Conservation (phyloP, 2,797 vertebrate species). For the Allobates femoralis region DNA sequence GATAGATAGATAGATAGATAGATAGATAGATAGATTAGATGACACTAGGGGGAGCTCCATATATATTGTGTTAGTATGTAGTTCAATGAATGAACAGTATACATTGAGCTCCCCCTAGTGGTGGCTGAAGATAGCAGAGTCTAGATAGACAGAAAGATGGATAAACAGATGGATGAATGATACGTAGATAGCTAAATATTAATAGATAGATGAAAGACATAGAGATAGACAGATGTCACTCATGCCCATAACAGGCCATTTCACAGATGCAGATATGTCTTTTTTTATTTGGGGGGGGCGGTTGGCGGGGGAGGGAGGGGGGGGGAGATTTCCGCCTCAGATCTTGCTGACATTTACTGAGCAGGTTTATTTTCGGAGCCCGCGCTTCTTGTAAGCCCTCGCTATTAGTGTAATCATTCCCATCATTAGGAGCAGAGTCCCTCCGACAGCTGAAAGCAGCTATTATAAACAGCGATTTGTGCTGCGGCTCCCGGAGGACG, state of each 20-base stretch:
- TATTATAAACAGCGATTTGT: constrained; percentile 5
- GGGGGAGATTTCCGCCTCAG: background rate
- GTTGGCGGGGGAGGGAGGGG: background rate
- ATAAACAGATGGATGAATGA: too few species aligned
- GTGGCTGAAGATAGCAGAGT: too few species aligned
- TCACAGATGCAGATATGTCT: background rate
- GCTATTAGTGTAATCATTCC: constrained; percentile 11
- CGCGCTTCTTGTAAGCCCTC: constrained; percentile 11
- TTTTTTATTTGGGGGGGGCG: too few species aligned
- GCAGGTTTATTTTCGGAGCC: constrained; percentile 23
- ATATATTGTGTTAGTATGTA: too few species aligned
- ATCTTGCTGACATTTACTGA: constrained; percentile 29
- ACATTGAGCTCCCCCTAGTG: too few species aligned
- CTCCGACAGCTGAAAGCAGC: constrained; percentile 17
- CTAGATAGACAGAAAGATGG: too few species aligned
- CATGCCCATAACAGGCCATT: background rate
- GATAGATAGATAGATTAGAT: too few species aligned
- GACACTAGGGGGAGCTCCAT: too few species aligned
- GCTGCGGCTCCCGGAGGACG: background rate
- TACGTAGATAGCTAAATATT: too few species aligned
- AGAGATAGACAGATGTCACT: too few species aligned
- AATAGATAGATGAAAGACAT: too few species aligned
- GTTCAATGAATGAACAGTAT: too few species aligned
- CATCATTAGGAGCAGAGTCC: constrained; percentile 19
- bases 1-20: background rate